Percentiles rank a stretch among this genome's conserved stretches.
Conservation (phyloP, 2,888 invertebrate species). For the Nymphalis urticae region DNA sequence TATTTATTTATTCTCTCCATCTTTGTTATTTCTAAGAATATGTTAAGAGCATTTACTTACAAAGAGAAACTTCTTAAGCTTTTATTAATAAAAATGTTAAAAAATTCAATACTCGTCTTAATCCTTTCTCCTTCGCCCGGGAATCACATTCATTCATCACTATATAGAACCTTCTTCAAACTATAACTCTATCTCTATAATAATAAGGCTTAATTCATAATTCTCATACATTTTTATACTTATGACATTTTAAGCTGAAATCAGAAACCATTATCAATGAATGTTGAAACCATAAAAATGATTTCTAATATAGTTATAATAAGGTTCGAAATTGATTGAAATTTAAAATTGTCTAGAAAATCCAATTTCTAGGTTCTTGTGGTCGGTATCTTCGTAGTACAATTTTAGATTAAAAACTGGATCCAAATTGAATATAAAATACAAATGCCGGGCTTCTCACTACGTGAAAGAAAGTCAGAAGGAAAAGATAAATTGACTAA, state of each 20-base stretch:
- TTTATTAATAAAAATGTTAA: constrained; percentile 19
- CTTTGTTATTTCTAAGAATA: background rate
- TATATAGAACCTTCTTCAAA: background rate
- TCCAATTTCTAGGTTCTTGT: constrained; percentile 23
- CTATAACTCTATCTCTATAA: constrained; percentile 7
- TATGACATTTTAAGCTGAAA: background rate
- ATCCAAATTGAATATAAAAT: constrained; percentile 19
- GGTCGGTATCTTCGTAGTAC: constrained; percentile 7
- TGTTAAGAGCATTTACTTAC: background rate
- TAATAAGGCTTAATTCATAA: constrained; percentile 1
- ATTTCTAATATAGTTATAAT: background rate
- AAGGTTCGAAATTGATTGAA: background rate
- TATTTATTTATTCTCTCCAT: background rate
- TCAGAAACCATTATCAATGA: background rate
- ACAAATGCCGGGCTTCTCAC: background rate
- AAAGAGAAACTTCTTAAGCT: constrained; percentile 6
- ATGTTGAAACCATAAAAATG: background rate
- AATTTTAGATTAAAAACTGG: constrained; percentile 20
- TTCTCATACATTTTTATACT: background rate
- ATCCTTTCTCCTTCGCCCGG: constrained; percentile 7
- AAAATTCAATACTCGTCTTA: constrained; percentile 8
- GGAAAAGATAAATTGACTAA: no score
- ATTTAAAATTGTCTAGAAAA: background rate
- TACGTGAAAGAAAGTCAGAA: background rate
- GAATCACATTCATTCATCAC: constrained; percentile 17